Evolutionary conservation across 2,797 vertebrate genomes (phyloP), one percentile per base, ranked within the genome.

Genomic region (Tachyglossus aculeatus): DNA sequence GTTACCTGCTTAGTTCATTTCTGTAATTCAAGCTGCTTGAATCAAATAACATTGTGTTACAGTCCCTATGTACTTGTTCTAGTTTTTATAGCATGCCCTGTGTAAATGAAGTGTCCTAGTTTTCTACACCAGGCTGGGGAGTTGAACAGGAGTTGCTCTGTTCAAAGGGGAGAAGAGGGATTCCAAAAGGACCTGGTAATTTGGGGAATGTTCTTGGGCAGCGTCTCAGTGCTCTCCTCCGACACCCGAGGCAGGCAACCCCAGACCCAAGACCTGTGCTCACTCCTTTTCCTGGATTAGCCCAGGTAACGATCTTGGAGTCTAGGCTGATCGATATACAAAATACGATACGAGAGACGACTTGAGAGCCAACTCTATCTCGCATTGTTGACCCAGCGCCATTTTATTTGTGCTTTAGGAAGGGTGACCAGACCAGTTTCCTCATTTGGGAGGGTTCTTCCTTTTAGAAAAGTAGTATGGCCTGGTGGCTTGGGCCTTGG

Each of bases 11-110:
- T 43, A 16, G 67, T 76, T 71, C 73, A 45, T 78, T 78, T 66
- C 62, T 78, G 80, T 83, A 81, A 85, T 62, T 83, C 34, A 50
- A 57, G 54, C 32, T 67, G 54, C 43, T 65, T 78, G 60, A 56
- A 13, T 57, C 67, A 33, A 41, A 21, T 55, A 37, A 67, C 69
- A 13, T 15, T 54, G 50, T 62, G 16, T 71, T 73, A 44, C 48
- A 65, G 73, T 75, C 62, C 56, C 31, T 73, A 54, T 67, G 85
- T 55, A 44, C 1, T 43, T 37, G 64, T 68, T 43, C 21, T 50
- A 24, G 25, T 72, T 75, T 74, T 47, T 38, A 37, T 16, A 25
- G 13, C 39, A 24, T 47, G 27, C 41, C 40, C 8, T 53, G 2
- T 55, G 9, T 56, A 57, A 48, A 37, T 63, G 32, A 53, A 13